Evolutionary conservation across 2,888 invertebrate species (phyloP).

Genomic region (Macaria liturata): DNA sequence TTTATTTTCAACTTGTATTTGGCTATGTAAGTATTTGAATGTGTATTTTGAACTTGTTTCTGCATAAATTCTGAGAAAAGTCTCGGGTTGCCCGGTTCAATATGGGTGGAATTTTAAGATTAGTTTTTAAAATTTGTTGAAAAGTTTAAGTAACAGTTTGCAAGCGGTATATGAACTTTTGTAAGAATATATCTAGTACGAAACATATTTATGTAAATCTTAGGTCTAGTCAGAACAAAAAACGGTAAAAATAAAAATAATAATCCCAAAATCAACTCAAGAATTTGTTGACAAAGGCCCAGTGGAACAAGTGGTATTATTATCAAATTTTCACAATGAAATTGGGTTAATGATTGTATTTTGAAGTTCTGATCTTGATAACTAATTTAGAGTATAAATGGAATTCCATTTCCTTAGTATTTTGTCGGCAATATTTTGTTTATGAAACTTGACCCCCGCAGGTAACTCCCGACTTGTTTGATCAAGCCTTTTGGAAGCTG

Average conservation of each 20-base stretch:
- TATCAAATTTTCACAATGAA: constrained; percentile 17
- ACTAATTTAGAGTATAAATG: constrained; percentile 43
- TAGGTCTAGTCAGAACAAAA: too few species aligned
- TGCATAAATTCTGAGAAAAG: constrained; percentile 12
- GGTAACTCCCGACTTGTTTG: constrained; percentile 14
- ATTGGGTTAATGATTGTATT: constrained; percentile 25
- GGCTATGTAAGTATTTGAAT: too few species aligned
- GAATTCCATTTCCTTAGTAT: constrained; percentile 37
- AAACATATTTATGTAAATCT: too few species aligned
- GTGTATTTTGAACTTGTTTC: constrained; percentile 22
- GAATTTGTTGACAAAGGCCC: neutral
- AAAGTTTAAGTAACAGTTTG: too few species aligned
- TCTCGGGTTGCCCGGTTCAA: constrained; percentile 14
- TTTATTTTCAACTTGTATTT: constrained; percentile 39
- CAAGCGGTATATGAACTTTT: too few species aligned
- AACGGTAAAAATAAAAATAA: too few species aligned
- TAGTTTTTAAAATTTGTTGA: neutral
- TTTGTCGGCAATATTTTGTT: constrained; percentile 45
- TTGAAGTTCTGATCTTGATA: constrained; percentile 30
- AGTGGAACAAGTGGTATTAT: constrained; percentile 4
- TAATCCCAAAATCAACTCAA: too few species aligned
- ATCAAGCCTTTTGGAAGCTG: constrained; percentile 17
- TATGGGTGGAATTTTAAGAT: constrained; percentile 12
- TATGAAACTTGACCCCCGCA: constrained; percentile 41
- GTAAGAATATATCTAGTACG: too few species aligned